Evolutionary conservation across 2,888 invertebrate species (phyloP).

Genomic region (Sinelater perroti): DNA sequence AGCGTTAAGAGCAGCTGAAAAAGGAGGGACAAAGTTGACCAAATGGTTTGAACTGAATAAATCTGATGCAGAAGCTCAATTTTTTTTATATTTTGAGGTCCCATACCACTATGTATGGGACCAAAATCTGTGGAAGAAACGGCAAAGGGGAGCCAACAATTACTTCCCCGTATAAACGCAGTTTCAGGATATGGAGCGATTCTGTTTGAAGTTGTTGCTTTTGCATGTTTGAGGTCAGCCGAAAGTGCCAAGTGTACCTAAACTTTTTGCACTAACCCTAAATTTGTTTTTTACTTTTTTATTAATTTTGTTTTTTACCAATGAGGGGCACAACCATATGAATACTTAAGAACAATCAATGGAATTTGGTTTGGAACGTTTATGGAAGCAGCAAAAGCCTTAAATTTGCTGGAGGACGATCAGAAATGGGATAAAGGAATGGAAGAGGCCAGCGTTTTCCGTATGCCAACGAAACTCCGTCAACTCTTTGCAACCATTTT

Average conservation of each 20-base stretch:
- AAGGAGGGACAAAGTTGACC: conserved; percentile 38
- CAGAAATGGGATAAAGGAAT: conserved; percentile 45
- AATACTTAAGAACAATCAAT: conserved; percentile 46
- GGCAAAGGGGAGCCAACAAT: conserved; percentile 4
- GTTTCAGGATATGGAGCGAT: conserved; percentile 35
- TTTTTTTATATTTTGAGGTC: conserved; percentile 38
- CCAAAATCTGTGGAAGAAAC: not conserved
- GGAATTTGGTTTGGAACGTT: conserved; percentile 46
- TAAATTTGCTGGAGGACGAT: conserved; percentile 50
- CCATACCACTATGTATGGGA: conserved; percentile 40
- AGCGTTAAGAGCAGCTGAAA: conserved; percentile 21
- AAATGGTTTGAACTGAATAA: conserved; percentile 47
- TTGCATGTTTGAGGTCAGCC: conserved; percentile 32
- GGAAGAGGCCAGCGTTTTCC: conserved; percentile 41
- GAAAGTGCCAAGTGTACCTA: too few species aligned
- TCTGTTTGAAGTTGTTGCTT: conserved; percentile 43
- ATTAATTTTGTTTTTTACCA: too few species aligned
- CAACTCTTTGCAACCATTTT: conserved; percentile 45
- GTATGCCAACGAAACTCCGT: conserved; percentile 48
- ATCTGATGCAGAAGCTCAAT: conserved; percentile 36
- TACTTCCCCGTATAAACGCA: conserved; percentile 23
- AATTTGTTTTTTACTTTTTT: too few species aligned
- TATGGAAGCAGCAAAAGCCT: conserved; percentile 29
- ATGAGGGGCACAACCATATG: conserved; percentile 46
- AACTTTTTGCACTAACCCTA: too few species aligned